Evolutionary conservation across 1,140 invertebrate species (phyloP).

Genomic region (Nephila pilipes): DNA sequence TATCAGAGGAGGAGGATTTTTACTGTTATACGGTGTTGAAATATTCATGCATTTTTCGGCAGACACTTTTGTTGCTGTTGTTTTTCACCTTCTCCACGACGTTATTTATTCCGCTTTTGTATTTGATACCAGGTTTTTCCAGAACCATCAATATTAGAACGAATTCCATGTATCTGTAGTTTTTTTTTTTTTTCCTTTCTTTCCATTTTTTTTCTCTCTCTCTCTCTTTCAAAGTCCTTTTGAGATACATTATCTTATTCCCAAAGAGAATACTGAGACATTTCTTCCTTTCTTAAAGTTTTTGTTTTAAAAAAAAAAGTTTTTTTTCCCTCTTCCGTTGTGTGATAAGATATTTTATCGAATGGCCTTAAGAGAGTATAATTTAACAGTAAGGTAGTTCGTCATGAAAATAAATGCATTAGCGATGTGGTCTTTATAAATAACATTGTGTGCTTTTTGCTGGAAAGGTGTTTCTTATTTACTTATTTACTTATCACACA

Average conservation of each 20-base stretch:
- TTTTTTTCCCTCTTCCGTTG: not conserved
- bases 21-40: slow-evolving; percentile 65
- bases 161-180: slow-evolving; percentile 53
- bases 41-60: slow-evolving; percentile 69
- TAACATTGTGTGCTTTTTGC: too few species aligned
- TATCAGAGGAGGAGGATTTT: slow-evolving; percentile 33
- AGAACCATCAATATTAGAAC: slow-evolving; percentile 56
- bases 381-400: not conserved
- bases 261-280: not conserved
- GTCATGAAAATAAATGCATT: too few species aligned
- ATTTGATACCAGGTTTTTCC: slow-evolving; percentile 61
- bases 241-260: slow-evolving; percentile 34
- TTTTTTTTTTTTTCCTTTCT: not conserved
- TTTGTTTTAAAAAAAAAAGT: not conserved
- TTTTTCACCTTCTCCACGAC: not conserved
- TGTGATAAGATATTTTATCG: not conserved
- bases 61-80: slow-evolving; percentile 31
- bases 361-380: not conserved
- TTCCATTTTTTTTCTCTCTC: not conserved
- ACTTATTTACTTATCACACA: too few species aligned
- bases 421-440: too few species aligned
- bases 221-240: slow-evolving; percentile 1
- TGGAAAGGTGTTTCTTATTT: too few species aligned
- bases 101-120: slow-evolving; percentile 71
- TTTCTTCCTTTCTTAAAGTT: not conserved